Evolutionary conservation across 2,888 invertebrate genomes (phyloP).

Genomic region (Aspidapion aeneum): DNA sequence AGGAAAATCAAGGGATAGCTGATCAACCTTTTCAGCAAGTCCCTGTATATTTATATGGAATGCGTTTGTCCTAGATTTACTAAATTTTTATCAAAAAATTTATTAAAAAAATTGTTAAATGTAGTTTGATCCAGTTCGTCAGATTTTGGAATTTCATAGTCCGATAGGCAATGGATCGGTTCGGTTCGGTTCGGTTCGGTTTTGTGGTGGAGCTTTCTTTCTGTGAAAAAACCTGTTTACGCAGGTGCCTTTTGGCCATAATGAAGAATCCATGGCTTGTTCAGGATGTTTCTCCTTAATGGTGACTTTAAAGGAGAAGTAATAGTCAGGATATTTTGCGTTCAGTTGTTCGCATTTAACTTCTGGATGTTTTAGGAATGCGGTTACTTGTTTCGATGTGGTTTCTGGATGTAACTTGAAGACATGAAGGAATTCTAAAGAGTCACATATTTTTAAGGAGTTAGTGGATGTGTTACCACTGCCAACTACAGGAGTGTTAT

Average conservation of each 20-base stretch:
- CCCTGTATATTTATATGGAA: neutral
- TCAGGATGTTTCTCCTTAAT: constrained; percentile 5
- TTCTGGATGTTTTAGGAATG: neutral
- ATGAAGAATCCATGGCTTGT: constrained; percentile 1
- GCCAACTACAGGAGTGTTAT: neutral
- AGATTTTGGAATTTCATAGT: no score
- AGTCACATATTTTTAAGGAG: neutral
- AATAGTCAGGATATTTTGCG: constrained; percentile 6
- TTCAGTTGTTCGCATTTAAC: constrained; percentile 5
- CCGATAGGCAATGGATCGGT: no score
- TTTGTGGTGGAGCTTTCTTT: neutral
- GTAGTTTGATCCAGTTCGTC: no score
- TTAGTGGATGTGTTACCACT: neutral
- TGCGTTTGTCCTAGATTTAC: no score
- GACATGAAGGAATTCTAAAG: neutral
- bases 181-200: no score
- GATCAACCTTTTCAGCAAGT: neutral
- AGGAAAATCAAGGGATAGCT: neutral
- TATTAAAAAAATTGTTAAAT: no score
- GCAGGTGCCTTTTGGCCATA: constrained; percentile 9
- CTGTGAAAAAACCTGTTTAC: constrained; percentile 2
- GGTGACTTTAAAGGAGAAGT: constrained; percentile 11
- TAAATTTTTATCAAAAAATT: no score
- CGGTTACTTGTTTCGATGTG: neutral
- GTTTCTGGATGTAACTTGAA: constrained; percentile 5